Evolutionary conservation across 2,888 invertebrate genomes (phyloP), one percentile per base, ranked within the genome.

Genomic region (Saturnia japonica): DNA sequence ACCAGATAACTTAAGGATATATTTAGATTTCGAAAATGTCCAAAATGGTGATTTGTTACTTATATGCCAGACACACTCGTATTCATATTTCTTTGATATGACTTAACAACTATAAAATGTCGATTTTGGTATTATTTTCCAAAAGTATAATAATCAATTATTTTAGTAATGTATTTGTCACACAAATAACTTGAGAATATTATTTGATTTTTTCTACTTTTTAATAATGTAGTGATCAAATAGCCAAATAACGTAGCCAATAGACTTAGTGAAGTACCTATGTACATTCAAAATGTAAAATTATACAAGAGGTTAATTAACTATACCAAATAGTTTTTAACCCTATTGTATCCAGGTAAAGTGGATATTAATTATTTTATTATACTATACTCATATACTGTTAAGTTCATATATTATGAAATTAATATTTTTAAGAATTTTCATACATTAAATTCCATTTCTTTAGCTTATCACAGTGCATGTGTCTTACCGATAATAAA

Each of bases 51-150:
- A 57, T 57, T 14, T 66, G 6, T 64, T 64, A 64, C 64, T 64
- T 40, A 64, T 64, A 64, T 64, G 64, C 64, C 64, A 64, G 40
- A 40, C 64, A 64, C 64, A 64, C 64, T 40, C 64, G 34, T 40
- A 25, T 34, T 62, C 62, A 62, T 14, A 62, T 16, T 60, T 28
- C 60, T 0, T 60, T 16, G 16, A 6, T 62, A 62, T 54, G 2
- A 7, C n/a, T 8, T 54, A 54, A 54, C n/a, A 54, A 22, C 54
- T 54, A 43, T 43, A n/a, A n/a, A 54, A 54, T 11, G 6, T 22
- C 6, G 22, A 54, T 54, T n/a, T 22, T 19, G 54, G 54, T 54
- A 54, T 9, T 43, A 43, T 54, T 54, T 9, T 54, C n/a, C 54
- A 54, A 51, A 51, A 51, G 14, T 14, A 45, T 43, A 1, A 14